Evolutionary conservation across 2,888 invertebrate species (phyloP).

Genomic region (Ophioninae sp.): DNA sequence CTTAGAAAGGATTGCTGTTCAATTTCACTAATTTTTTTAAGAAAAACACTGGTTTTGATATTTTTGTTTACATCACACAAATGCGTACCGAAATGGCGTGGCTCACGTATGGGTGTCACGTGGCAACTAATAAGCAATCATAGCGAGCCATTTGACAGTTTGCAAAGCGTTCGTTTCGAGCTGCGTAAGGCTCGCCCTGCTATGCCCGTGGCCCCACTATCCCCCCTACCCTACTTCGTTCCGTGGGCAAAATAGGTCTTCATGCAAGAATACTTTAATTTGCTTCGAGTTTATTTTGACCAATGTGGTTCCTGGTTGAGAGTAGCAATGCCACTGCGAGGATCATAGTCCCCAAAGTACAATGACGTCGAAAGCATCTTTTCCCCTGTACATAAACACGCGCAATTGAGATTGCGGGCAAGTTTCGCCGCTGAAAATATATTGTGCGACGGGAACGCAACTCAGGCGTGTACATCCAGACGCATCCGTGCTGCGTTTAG

Average conservation of each 20-base stretch:
- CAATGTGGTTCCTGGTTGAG: neutral
- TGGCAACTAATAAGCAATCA: too few relatives aligned
- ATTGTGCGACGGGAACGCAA: slow-evolving; percentile 36
- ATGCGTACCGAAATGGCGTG: too few relatives aligned
- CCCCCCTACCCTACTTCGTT: too few relatives aligned
- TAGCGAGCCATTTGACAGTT: too few relatives aligned
- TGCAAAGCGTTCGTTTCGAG: too few relatives aligned
- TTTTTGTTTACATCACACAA: too few relatives aligned
- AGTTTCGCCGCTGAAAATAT: slow-evolving; percentile 5
- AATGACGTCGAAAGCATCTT: neutral
- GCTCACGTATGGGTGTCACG: too few relatives aligned
- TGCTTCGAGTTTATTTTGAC: neutral
- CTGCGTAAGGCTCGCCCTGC: too few relatives aligned
- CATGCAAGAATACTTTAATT: neutral
- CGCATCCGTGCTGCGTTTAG: slow-evolving; percentile 54
- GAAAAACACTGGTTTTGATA: too few relatives aligned
- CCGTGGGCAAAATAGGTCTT: neutral
- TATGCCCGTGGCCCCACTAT: too few relatives aligned
- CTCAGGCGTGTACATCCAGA: slow-evolving; percentile 25
- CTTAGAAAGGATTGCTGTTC: too few relatives aligned
- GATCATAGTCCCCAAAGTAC: neutral
- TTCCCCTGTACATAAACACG: neutral
- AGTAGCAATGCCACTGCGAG: neutral
- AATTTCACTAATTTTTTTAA: too few relatives aligned
- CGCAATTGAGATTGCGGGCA: slow-evolving; percentile 7